These are phyloP conservation scores for Kradibia gibbosae DNA, from an alignment of 1,140 invertebrate species.

Conservation along the genomic window DNA sequence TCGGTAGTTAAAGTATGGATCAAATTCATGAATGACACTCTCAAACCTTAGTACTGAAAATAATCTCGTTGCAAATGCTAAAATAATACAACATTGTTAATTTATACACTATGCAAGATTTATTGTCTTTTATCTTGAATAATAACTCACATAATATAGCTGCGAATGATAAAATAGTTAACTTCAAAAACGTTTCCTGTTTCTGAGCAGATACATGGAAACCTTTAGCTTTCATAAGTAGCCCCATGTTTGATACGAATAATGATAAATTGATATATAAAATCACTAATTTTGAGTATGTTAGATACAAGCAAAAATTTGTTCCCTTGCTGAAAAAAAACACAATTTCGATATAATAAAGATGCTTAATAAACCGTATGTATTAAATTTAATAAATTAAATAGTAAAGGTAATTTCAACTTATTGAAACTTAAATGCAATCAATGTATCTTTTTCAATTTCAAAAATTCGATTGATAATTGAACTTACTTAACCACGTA, in stretches of 20 bases:
- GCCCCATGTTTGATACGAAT: conserved; percentile 59
- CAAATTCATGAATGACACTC: conserved; percentile 98
- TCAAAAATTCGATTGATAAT: background rate
- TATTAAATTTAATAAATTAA: too few species aligned
- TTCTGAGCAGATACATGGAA: conserved; percentile 84
- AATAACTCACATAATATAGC: conserved; percentile 91
- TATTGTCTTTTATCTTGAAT: background rate
- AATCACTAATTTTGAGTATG: too few species aligned
- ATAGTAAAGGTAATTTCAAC: background rate
- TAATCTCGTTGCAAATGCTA: conserved; percentile 94
- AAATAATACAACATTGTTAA: conserved; percentile 59
- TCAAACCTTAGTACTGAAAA: conserved; percentile 98
- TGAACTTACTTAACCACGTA: conserved; percentile 54
- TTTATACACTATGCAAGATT: background rate
- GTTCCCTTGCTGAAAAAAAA: too few species aligned
- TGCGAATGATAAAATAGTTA: conserved; percentile 91
- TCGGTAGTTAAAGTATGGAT: conserved; percentile 99
- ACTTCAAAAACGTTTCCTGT: conserved; percentile 94
- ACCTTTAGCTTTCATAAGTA: conserved; percentile 66
- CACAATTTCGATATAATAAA: too few species aligned
- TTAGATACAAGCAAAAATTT: too few species aligned
- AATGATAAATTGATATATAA: conserved; percentile 45
- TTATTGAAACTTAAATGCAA: background rate
- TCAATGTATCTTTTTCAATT: too few species aligned
- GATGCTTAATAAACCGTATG: conserved; percentile 41